Base-by-base conservation (phyloP, 2,888 invertebrate genomes). In the Platycheirus albimanus region DNA sequence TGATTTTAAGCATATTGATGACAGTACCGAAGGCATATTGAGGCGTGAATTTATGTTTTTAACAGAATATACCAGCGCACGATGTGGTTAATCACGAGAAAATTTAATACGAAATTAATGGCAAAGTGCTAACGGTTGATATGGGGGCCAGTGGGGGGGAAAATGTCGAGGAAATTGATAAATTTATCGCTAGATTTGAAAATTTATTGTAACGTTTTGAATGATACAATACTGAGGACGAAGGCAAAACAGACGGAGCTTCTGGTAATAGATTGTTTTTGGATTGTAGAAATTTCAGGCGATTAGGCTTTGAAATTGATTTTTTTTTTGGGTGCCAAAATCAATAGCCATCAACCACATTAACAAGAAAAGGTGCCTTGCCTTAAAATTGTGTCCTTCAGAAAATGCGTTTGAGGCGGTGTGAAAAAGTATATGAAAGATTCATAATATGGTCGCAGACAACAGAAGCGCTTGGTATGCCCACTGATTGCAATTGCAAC, bases 1-100 rank as follows among this genome's bases (percentile, higher is more conserved):
- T n/a, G n/a, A 75, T 56, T 75, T 71, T 20, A 38, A 75, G 56
- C 79, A 64, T 75, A 75, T 80, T 63, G 63, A 75, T 80, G 69
- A 43, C 24, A 20, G 24, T 41, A 45, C 17, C 30, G 6, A 8
- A 7, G 30, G 45, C 61, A 61, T 61, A 61, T 61, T 43, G 43
- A 3, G 7, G 4, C 17, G 28, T 8, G 45, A 45, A 45, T 58
- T 58, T 19, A 41, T 61, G 13, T 56, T 64, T 20, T 63, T 30
- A 11, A 38, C 7, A n/a, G 13, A 17, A 38, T 20, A 24, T 20
- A n/a, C n/a, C n/a, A n/a, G n/a, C n/a, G n/a, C 51, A 24, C 43
- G 24, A 61, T 43, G 61, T 38, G 74, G 75, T 67, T 69, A 79
- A 69, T 52, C 41, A 54, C 43, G 41, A 66, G 66, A 77, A 74